These are phyloP conservation scores for Ypsolopha sequella DNA, from an alignment of 2,888 invertebrate genomes.

Conservation along the genomic window DNA sequence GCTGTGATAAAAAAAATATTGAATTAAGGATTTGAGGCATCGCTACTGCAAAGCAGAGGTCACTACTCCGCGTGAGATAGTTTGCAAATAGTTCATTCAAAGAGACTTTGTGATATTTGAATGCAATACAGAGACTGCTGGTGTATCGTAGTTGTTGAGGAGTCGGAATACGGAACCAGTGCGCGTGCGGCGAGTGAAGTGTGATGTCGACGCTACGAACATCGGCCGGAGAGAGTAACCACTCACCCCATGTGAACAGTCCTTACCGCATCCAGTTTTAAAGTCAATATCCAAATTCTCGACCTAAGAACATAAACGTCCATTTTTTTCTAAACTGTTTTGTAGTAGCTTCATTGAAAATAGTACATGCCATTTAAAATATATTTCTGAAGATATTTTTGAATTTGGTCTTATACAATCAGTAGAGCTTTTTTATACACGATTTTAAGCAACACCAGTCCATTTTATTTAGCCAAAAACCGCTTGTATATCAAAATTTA, in stretches of 20 bases:
- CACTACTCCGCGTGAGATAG: conserved; percentile 53
- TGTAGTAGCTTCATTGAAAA: conserved; percentile 59
- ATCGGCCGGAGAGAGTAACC: conserved; percentile 10
- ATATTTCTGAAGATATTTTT: conserved; percentile 64
- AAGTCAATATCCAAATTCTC: conserved; percentile 58
- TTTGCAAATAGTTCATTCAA: conserved; percentile 51
- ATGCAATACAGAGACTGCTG: conserved; percentile 54
- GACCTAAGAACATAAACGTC: conserved; percentile 69
- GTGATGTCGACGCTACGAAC: background rate
- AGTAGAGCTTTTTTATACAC: conserved; percentile 69
- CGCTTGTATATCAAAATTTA: conserved; percentile 55
- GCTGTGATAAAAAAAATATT: conserved; percentile 47
- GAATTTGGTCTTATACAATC: conserved; percentile 62
- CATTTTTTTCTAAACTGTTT: conserved; percentile 68
- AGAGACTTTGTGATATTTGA: conserved; percentile 50
- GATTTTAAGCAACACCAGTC: conserved; percentile 65
- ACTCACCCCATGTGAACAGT: conserved; percentile 26
- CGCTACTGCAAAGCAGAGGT: conserved; percentile 15
- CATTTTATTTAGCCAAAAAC: conserved; percentile 68
- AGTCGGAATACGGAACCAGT: no score
- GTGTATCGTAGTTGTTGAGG: conserved; percentile 24
- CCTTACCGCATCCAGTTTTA: conserved; percentile 50
- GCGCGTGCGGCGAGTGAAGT: background rate
- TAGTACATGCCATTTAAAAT: conserved; percentile 58
- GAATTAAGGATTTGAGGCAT: conserved; percentile 17